Percentiles rank a stretch among this genome's conserved stretches.
These are phyloP conservation scores for Psephotus haematonotus DNA, from an alignment of 2,113 vertebrate genomes.

Conservation along the genomic window DNA sequence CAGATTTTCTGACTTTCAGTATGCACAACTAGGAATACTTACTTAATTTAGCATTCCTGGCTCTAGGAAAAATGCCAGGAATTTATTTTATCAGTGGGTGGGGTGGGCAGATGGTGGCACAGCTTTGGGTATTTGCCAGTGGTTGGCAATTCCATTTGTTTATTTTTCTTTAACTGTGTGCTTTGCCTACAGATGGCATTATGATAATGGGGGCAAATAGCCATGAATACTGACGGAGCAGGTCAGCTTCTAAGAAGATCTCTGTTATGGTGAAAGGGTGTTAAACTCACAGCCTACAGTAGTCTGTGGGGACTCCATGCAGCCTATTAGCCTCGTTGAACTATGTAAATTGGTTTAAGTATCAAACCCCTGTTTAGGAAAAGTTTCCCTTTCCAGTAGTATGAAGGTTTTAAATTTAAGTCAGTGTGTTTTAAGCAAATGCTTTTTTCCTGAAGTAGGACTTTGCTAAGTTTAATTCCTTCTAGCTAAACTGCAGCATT, in stretches of 20 bases:
- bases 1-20: neutral
- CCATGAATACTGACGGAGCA: neutral
- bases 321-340: neutral
- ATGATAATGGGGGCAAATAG: neutral
- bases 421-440: neutral
- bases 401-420: neutral
- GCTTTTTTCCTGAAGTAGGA: neutral
- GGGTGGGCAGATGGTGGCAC: neutral
- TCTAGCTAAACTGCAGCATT: neutral
- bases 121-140: neutral
- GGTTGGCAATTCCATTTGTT: neutral
- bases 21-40: neutral
- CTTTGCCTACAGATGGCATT: neutral
- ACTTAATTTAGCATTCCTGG: slow-evolving; percentile 8
- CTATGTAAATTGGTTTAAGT: neutral
- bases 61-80: neutral
- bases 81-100: neutral
- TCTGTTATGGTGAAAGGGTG: neutral
- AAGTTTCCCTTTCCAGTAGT: neutral
- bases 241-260: neutral
- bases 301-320: neutral
- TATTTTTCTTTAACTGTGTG: neutral
- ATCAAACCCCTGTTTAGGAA: neutral
- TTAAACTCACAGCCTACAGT: neutral
- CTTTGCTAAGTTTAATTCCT: neutral